Percentiles rank a stretch among this genome's conserved stretches.
Conservation (phyloP, 1,140 invertebrate species). For the Procambarus clarkii region DNA sequence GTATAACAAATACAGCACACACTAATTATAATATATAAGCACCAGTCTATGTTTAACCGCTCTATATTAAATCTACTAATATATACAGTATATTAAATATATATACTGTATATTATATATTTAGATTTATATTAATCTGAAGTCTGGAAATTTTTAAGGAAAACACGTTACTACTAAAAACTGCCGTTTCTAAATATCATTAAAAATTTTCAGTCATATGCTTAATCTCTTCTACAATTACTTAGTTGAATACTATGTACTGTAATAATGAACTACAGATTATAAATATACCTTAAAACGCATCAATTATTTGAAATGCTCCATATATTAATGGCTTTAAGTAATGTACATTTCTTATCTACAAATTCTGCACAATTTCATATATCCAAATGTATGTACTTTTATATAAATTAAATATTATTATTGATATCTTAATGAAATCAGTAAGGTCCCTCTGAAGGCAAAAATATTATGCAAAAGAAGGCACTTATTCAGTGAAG, state of each 20-base stretch:
- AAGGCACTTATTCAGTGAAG: neutral
- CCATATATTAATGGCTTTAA: no score
- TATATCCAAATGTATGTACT: neutral
- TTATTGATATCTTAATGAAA: neutral
- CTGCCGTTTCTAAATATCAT: neutral
- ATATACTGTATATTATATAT: no score
- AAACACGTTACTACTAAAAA: neutral
- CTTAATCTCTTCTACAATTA: neutral
- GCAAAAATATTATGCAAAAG: neutral
- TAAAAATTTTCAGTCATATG: neutral
- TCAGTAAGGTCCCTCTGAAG: conserved; percentile 5
- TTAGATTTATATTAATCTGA: no score
- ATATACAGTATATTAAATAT: no score
- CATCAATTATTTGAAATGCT: neutral
- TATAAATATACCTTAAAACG: neutral
- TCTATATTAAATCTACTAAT: neutral
- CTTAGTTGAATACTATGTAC: neutral
- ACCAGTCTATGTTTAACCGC: neutral
- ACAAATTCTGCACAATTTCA: neutral
- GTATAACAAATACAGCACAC: neutral
- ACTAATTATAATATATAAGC: neutral
- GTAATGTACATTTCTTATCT: conserved; percentile 14
- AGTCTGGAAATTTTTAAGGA: neutral
- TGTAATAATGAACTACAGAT: neutral
- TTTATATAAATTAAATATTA: neutral